Evolutionary conservation across 2,888 invertebrate genomes (phyloP).

Genomic region (Drosophila kanekoi): DNA sequence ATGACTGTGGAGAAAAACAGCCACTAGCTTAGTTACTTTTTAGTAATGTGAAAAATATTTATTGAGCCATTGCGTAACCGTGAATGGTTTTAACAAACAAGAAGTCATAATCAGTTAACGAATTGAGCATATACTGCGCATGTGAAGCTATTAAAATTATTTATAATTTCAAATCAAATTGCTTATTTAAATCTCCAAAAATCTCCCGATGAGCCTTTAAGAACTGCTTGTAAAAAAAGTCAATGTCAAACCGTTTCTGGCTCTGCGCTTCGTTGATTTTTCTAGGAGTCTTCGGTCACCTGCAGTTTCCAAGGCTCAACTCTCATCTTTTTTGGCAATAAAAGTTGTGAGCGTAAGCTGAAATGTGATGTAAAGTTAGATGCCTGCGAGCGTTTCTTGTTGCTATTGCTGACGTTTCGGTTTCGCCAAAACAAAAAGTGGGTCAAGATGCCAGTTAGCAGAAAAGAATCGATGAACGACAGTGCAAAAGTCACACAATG

Average conservation of each 20-base stretch:
- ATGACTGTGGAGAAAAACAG: neutral
- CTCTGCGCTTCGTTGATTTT: constrained; percentile 27
- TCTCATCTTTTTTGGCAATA: constrained; percentile 10
- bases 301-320: constrained; percentile 12
- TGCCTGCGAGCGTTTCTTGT: neutral
- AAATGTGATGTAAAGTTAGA: constrained; percentile 4
- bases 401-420: constrained; percentile 10
- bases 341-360: constrained; percentile 1
- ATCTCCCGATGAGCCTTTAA: neutral
- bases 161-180: neutral
- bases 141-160: neutral
- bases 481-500: constrained; percentile 49
- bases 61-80: constrained; percentile 35
- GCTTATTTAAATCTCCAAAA: neutral
- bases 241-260: constrained; percentile 21
- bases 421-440: constrained; percentile 50
- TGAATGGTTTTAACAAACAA: neutral
- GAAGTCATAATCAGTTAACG: too few species aligned
- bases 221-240: constrained; percentile 20
- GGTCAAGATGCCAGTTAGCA: constrained; percentile 62
- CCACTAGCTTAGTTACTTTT: constrained; percentile 8
- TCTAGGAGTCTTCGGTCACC: neutral
- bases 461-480: constrained; percentile 64
- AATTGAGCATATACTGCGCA: neutral
- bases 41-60: neutral